Evolutionary conservation across 2,113 vertebrate species (phyloP).

Genomic region (Gymnocephalus cernua): DNA sequence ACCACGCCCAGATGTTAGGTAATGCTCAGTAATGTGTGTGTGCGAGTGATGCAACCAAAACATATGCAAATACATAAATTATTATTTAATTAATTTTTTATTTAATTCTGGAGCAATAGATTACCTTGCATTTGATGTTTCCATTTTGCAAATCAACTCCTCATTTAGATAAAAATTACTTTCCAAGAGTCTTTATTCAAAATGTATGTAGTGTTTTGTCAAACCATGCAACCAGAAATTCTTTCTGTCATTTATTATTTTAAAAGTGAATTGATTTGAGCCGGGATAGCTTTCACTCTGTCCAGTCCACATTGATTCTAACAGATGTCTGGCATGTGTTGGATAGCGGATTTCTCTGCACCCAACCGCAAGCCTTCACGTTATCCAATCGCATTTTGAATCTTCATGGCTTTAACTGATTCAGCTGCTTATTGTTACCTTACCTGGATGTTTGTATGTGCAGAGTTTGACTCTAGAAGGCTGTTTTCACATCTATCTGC

Average conservation of each 20-base stretch:
- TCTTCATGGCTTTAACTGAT: neutral
- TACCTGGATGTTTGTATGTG: neutral
- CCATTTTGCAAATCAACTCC: conserved; percentile 6
- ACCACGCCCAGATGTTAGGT: conserved; percentile 67
- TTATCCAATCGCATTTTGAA: neutral
- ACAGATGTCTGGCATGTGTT: conserved; percentile 41
- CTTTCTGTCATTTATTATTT: conserved; percentile 13
- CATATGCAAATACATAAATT: neutral
- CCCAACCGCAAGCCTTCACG: neutral
- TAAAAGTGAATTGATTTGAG: conserved; percentile 16
- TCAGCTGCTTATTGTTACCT: neutral
- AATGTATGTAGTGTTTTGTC: neutral
- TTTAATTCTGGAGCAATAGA: conserved; percentile 8
- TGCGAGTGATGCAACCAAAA: conserved; percentile 28
- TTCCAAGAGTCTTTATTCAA: neutral
- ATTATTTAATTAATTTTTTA: conserved; percentile 1
- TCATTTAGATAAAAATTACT: conserved; percentile 4
- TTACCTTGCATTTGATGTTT: conserved; percentile 4
- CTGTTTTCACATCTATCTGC: neutral
- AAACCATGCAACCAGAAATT: neutral
- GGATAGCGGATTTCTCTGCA: neutral
- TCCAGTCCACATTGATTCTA: conserved; percentile 49
- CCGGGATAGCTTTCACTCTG: neutral
- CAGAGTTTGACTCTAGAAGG: neutral
- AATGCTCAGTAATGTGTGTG: conserved; percentile 25